Conservation (phyloP, 2,113 vertebrate genomes). For the Embiotoca jacksoni region DNA sequence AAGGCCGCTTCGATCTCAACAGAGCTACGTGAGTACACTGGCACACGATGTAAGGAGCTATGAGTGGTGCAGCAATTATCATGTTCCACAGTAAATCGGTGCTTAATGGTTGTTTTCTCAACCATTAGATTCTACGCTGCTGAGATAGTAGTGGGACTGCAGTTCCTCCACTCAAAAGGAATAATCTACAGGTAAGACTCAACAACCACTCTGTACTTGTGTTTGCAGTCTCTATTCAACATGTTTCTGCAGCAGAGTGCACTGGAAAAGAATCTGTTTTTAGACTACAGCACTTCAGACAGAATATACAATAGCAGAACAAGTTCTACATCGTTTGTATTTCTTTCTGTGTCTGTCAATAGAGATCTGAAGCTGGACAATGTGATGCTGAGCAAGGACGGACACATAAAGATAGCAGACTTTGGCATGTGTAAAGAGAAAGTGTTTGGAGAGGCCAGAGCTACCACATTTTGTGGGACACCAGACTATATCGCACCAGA, state of each 20-base stretch:
- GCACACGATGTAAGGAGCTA: not conserved
- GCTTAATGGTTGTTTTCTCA: slow-evolving; percentile 39
- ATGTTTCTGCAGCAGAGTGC: not conserved
- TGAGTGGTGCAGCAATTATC: not conserved
- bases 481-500: slow-evolving; percentile 97
- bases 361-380: slow-evolving; percentile 99
- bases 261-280: not conserved
- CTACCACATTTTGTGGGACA: slow-evolving; percentile 97
- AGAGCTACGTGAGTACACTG: slow-evolving; percentile 89
- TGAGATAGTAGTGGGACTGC: slow-evolving; percentile 94
- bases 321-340: not conserved
- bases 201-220: not conserved
- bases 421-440: slow-evolving; percentile 99
- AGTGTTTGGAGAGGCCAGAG: slow-evolving; percentile 86
- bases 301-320: not conserved
- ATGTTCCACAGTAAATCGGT: not conserved
- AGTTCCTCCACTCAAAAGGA: slow-evolving; percentile 95
- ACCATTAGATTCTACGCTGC: slow-evolving; percentile 92
- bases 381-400: slow-evolving; percentile 94
- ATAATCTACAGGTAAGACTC: slow-evolving; percentile 93
- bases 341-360: not conserved
- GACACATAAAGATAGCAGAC: slow-evolving; percentile 98
- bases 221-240: not conserved
- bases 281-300: not conserved
- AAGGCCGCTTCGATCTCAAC: slow-evolving; percentile 94